Evolutionary conservation across 2,113 vertebrate genomes (phyloP).

Genomic region (Ahaetulla prasina): DNA sequence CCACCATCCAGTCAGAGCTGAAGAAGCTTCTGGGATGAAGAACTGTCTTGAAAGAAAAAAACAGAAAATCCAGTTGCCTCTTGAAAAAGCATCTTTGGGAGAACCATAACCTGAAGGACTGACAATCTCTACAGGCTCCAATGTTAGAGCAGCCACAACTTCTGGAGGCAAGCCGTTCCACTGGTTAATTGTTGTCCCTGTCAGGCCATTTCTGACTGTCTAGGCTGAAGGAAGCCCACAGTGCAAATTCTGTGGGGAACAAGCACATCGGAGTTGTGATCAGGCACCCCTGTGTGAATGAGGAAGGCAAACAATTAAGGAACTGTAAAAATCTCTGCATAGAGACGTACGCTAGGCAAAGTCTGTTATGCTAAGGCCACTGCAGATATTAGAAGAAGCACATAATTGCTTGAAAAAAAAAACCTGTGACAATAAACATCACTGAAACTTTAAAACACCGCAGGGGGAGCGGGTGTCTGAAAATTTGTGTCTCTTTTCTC

Average conservation of each 20-base stretch:
- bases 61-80: too few relatives aligned
- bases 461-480: neutral
- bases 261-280: neutral
- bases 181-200: neutral
- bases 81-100: too few relatives aligned
- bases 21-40: too few relatives aligned
- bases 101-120: fast-evolving
- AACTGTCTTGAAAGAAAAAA: too few relatives aligned
- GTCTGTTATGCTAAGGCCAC: neutral
- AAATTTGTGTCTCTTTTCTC: neutral
- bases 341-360: neutral
- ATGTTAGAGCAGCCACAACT: neutral
- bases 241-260: neutral
- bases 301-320: neutral
- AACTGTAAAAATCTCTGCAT: neutral
- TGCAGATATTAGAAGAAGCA: neutral
- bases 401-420: neutral
- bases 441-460: neutral
- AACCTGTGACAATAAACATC: neutral
- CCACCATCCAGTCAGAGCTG: too few relatives aligned
- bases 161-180: neutral
- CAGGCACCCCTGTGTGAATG: neutral
- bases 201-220: neutral
- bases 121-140: too few relatives aligned
- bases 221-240: neutral